Base-by-base conservation (phyloP, 1,140 invertebrate species). In the Samia ricini region DNA sequence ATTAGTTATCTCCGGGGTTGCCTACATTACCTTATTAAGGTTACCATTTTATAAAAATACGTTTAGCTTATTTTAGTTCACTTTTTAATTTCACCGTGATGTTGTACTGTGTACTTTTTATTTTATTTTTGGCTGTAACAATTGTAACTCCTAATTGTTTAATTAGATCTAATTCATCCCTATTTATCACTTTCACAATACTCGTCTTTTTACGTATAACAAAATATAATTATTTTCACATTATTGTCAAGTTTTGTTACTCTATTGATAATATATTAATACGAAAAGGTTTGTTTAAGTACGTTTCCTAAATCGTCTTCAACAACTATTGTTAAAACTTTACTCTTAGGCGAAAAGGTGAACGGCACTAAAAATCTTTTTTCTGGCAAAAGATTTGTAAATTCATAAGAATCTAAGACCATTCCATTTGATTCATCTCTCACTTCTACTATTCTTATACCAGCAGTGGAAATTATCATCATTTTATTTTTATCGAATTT, bases 371-470 rank as follows among this genome's bases (percentile, higher is more conserved):
- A 83, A 76, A 93, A 93, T 72, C 91, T 89, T 72, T 91, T 92
- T 81, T 92, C 92, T 21, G 91, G 87, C 42, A 91, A 81, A 55
- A 81, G 77, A 60, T 91, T 91, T 10, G 89, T 89, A 74, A 95
- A 95, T 74, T 94, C 93, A 92, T 94, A 95, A 62, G 93, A 93
- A 72, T 93, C 91, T 64, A 94, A 83, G 23, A 95, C 93, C 82
- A 92, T 86, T 49, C 92, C 92, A 63, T 92, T 92, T 24, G 92
- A 89, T 48, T 92, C 91, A 64, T 92, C 92, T 68, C 95, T 88
- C 48, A 96, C 89, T 90, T 96, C 94, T 29, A 95, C 91, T 42
- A 95, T 92, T 68, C 93, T 88, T 52, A 96, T 90, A n/a, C 94
- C 94, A 70, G 86, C 88, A 22, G 91, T 91, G 4, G 94, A 94